A percentile compares a stretch with the other conserved stretches of the same genome.
Conservation (phyloP, 2,113 vertebrate species). For the Lophius piscatorius region DNA sequence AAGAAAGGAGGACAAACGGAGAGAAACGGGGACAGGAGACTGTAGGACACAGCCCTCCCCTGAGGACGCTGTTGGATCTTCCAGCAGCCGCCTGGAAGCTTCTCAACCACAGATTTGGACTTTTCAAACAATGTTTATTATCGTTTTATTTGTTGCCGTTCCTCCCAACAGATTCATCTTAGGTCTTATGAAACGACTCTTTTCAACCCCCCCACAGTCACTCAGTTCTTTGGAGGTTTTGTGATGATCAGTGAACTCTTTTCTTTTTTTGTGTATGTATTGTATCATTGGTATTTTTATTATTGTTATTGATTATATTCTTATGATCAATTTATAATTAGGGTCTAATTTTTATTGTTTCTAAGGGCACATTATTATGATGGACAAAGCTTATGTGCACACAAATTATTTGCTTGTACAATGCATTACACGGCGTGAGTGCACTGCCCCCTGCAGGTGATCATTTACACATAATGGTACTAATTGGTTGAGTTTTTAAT, state of each 20-base stretch:
- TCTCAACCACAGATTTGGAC: slow-evolving; percentile 49
- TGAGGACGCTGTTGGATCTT: slow-evolving; percentile 25
- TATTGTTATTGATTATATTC: slow-evolving; percentile 80
- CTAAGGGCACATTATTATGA: slow-evolving; percentile 75
- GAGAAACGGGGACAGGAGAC: slow-evolving; percentile 53
- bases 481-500: slow-evolving; percentile 21
- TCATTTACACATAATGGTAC: slow-evolving; percentile 52
- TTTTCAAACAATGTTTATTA: slow-evolving; percentile 16
- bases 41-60: slow-evolving; percentile 48
- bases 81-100: slow-evolving; percentile 58
- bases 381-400: slow-evolving; percentile 55
- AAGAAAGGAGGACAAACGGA: slow-evolving; percentile 48
- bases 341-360: slow-evolving; percentile 64
- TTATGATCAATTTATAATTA: slow-evolving; percentile 70
- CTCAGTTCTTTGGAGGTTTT: slow-evolving; percentile 78
- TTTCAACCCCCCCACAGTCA: slow-evolving; percentile 18
- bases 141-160: slow-evolving; percentile 26
- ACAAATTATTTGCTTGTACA: slow-evolving; percentile 39
- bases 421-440: slow-evolving; percentile 25
- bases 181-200: slow-evolving; percentile 8
- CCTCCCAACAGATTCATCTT: slow-evolving; percentile 39
- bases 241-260: slow-evolving; percentile 69
- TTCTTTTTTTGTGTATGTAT: slow-evolving; percentile 78
- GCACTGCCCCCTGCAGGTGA: slow-evolving; percentile 65
- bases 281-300: slow-evolving; percentile 83